These are phyloP conservation scores for Lepidostoma basale DNA, from an alignment of 1,140 invertebrate species.

Conservation along the genomic window DNA sequence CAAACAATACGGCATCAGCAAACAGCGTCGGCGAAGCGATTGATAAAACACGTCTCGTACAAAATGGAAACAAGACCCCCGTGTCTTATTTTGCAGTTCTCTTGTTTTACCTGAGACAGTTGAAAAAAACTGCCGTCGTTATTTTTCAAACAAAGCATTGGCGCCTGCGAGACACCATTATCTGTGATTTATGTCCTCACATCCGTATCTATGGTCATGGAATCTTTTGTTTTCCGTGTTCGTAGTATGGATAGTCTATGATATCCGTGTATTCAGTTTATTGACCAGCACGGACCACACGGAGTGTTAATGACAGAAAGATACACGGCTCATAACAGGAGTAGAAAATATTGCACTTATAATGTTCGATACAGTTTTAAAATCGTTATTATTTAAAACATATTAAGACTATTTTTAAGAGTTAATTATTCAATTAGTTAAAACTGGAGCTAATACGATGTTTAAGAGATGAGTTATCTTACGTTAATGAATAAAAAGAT, in stretches of 20 bases:
- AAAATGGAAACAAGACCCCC: neutral
- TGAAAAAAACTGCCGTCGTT: constrained; percentile 9
- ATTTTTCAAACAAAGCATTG: constrained; percentile 9
- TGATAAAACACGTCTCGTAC: neutral
- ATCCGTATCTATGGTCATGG: constrained; percentile 14
- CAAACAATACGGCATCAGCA: too few species aligned
- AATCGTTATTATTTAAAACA: too few species aligned
- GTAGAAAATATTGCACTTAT: too few species aligned
- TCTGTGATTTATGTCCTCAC: constrained; percentile 28
- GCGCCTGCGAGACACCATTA: constrained; percentile 13
- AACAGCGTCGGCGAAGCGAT: too few species aligned
- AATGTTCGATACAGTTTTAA: too few species aligned
- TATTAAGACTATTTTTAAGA: too few species aligned
- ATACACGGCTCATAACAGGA: too few species aligned
- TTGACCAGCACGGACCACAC: constrained; percentile 3
- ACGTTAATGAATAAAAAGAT: too few species aligned
- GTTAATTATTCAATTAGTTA: too few species aligned
- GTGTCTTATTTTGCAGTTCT: constrained; percentile 16
- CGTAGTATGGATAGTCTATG: constrained; percentile 5
- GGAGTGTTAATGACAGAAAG: constrained; percentile 10
- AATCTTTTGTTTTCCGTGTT: constrained; percentile 19
- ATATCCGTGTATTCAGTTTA: constrained; percentile 1
- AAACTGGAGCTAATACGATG: too few species aligned
- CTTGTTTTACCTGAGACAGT: constrained; percentile 22
- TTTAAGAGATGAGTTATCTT: too few species aligned